A percentile compares a stretch with the other conserved stretches of the same genome.
Evolutionary conservation across 2,888 invertebrate genomes (phyloP).

Genomic region (Orchesellides sinensis): DNA sequence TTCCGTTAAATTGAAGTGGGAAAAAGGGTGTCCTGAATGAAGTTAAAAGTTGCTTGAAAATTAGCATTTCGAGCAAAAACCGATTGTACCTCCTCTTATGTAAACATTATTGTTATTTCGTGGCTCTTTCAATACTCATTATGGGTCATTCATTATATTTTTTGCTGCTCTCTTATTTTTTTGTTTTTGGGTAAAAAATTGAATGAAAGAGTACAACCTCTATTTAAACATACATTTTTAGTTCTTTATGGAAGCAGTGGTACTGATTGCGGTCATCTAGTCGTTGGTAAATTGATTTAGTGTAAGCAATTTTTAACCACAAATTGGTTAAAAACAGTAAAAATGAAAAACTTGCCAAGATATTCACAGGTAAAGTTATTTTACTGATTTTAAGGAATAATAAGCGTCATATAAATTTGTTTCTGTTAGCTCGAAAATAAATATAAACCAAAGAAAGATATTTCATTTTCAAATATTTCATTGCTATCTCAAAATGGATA

Average conservation of each 20-base stretch:
- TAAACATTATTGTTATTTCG: constrained; percentile 32
- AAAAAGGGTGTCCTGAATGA: constrained; percentile 36
- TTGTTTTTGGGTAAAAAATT: no score
- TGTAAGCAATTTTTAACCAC: constrained; percentile 29
- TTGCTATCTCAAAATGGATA: not conserved
- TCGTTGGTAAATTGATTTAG: no score
- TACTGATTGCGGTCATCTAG: no score
- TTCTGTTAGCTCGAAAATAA: not conserved
- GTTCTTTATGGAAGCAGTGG: no score
- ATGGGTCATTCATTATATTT: constrained; percentile 48
- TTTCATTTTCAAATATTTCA: no score
- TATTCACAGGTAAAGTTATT: no score
- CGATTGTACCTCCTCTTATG: constrained; percentile 10
- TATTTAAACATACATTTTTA: no score
- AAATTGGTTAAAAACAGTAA: not conserved
- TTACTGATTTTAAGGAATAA: no score
- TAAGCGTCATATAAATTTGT: no score
- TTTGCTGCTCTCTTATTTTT: not conserved
- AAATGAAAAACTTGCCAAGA: constrained; percentile 12
- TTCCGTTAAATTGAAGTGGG: not conserved
- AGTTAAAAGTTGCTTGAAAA: constrained; percentile 27
- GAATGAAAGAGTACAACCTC: no score
- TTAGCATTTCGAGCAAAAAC: constrained; percentile 43
- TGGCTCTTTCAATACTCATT: constrained; percentile 27
- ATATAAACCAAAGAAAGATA: not conserved